Conservation (phyloP, 1,140 invertebrate genomes). For the Lepidostoma basale region DNA sequence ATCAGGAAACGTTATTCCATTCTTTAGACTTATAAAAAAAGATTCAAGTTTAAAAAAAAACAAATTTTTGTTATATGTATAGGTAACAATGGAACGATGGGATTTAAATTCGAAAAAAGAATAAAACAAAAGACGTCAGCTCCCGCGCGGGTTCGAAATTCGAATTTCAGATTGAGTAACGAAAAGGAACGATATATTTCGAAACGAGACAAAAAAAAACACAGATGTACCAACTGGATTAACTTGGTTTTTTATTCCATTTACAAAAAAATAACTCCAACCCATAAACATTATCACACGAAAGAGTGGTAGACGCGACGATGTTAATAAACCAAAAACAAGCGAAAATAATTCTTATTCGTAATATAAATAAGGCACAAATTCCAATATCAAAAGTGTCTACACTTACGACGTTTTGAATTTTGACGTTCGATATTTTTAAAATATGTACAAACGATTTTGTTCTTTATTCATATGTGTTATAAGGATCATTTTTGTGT, state of each 20-base stretch:
- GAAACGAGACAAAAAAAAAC: slow-evolving; percentile 4
- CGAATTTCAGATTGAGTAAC: slow-evolving; percentile 6
- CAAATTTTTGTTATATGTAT: neutral
- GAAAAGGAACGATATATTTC: slow-evolving; percentile 5
- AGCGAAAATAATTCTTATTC: neutral
- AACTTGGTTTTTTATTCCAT: neutral
- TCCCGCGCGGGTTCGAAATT: neutral
- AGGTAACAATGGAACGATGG: neutral
- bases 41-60: neutral
- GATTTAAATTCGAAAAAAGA: neutral
- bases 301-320: neutral
- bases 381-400: neutral
- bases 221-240: neutral
- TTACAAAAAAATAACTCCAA: neutral
- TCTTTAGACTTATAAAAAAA: neutral
- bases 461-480: neutral
- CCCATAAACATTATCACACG: slow-evolving; percentile 2
- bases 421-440: neutral
- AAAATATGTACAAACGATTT: neutral
- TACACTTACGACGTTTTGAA: neutral
- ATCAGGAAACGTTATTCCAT: neutral
- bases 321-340: neutral
- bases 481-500: neutral
- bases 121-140: neutral
- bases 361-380: neutral